Evolutionary conservation across 1,140 invertebrate genomes (phyloP).

Genomic region (Homalodisca vitripennis): DNA sequence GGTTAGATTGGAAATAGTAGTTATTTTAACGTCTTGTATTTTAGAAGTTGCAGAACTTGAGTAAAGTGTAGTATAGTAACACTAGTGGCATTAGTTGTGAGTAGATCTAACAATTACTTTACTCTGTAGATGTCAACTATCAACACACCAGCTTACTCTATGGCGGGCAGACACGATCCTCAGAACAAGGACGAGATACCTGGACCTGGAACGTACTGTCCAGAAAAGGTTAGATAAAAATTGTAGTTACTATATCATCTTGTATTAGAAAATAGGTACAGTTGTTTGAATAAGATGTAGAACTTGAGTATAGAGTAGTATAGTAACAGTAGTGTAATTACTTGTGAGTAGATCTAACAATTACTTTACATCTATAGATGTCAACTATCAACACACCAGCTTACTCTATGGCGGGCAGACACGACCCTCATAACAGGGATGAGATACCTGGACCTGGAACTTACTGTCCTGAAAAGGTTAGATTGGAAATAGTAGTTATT

Average conservation of each 20-base stretch:
- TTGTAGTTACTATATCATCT: no score
- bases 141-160: constrained; percentile 33
- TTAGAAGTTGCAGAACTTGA: background rate
- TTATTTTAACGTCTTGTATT: no score
- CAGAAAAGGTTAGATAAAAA: constrained; percentile 56
- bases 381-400: constrained; percentile 40
- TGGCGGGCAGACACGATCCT: constrained; percentile 1
- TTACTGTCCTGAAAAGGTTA: constrained; percentile 59
- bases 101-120: constrained; percentile 40
- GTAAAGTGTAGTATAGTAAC: background rate
- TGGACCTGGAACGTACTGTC: constrained; percentile 60
- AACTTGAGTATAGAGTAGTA: no score
- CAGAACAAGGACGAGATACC: constrained; percentile 51
- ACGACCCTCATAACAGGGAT: constrained; percentile 44
- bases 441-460: constrained; percentile 58
- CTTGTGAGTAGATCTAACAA: no score
- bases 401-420: background rate
- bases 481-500: no score
- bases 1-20: no score
- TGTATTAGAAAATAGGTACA: no score
- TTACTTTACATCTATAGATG: no score
- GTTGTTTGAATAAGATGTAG: no score
- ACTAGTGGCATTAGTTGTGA: constrained; percentile 36
- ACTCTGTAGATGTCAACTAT: constrained; percentile 37
- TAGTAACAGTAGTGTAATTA: no score